phyloP scores from a whole-genome alignment of 2,888 invertebrate genomes.

The Cephus pulcher region DNA sequence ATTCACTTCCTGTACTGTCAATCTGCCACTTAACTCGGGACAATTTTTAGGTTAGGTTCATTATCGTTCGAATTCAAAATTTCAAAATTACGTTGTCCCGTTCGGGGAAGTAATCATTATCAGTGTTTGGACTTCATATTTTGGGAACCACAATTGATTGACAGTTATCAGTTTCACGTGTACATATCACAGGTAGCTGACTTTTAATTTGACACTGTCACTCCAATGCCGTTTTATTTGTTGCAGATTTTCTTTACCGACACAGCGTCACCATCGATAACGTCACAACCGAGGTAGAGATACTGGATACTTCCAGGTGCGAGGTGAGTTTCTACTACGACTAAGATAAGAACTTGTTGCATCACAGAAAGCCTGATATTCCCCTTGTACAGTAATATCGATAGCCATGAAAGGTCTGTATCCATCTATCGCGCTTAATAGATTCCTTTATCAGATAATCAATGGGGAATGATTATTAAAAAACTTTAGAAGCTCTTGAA shows the following conservation, averaged over 20 bases:
- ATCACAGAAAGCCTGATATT: not conserved
- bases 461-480: not conserved
- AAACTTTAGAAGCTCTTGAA: not conserved
- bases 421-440: not conserved
- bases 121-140: not conserved
- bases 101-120: not conserved
- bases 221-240: conserved; percentile 46
- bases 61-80: not conserved
- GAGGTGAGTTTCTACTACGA: conserved; percentile 72
- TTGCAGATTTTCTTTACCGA: conserved; percentile 84
- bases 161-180: not conserved
- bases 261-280: conserved; percentile 83
- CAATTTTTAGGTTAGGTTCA: not conserved
- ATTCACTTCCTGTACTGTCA: not conserved
- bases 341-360: not conserved
- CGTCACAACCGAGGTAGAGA: conserved; percentile 82
- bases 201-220: not conserved
- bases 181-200: not conserved
- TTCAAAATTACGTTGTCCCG: not conserved
- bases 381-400: not conserved
- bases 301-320: conserved; percentile 84
- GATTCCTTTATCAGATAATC: not conserved
- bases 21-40: not conserved
- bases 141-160: not conserved
- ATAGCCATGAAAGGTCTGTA: not conserved